Evolutionary conservation across 2,888 invertebrate genomes (phyloP), one percentile per base, ranked within the genome.

Genomic region (Byasa hedistus): DNA sequence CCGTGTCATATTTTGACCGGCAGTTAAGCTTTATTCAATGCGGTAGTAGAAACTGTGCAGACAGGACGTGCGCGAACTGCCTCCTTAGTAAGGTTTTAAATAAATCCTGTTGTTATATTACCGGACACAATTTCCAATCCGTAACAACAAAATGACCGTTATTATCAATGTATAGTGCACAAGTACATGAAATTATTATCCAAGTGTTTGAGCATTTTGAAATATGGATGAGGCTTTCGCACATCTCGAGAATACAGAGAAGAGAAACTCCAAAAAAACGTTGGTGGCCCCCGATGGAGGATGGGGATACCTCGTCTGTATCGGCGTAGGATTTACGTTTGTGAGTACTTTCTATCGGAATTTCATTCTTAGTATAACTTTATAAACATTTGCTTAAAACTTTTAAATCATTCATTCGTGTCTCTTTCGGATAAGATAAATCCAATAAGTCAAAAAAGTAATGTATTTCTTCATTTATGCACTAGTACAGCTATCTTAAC

Each of bases 241-340:
- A n/a, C 91, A 91, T 73, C 75, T 86, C 2, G 83, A 86, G 61
- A 80, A 77, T 8, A 71, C 69, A 59, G 75, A 73, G 69, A 69
- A 56, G 15, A 76, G 67, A 48, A 70, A 73, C 32, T 68, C 69
- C 24, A 84, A 81, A 64, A 85, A 80, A 68, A 78, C 85, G 8
- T 60, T 80, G 62, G 69, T 83, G 0, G 82, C 95, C 1, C 96
- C 96, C 0, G 96, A 96, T 73, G 96, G 96, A 5, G 96, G 96
- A 0, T 97, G 96, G 96, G 96, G 96, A 0, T 96, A 96, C 82
- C 84, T 96, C 61, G 93, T 96, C 19, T 94, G 95, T 48, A 76
- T 96, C 15, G 96, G 96, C 23, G 94, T 96, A 77, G 94, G 95
- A 72, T 82, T 96, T 69, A 94, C 95, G 54, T 95, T 95, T 80